These are phyloP conservation scores for Ptilodon capucinus DNA, from an alignment of 2,888 invertebrate species.

Conservation along the genomic window DNA sequence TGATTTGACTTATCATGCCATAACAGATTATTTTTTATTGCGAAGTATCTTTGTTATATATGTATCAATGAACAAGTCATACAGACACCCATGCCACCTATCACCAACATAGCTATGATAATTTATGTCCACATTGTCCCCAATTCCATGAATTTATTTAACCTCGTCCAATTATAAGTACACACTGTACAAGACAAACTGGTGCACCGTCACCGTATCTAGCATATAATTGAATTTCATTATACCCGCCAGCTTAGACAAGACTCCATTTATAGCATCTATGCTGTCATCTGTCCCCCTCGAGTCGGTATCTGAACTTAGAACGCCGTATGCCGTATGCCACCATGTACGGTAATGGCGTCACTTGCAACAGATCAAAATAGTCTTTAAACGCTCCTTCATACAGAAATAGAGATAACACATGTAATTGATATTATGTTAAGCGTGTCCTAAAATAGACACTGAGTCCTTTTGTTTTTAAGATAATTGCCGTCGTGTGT, in stretches of 20 bases:
- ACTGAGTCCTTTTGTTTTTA: background rate
- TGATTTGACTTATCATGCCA: no score
- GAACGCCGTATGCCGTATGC: conserved; percentile 6
- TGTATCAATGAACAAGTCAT: no score
- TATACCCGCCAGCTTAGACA: conserved; percentile 17
- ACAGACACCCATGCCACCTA: background rate
- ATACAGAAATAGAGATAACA: conserved; percentile 21
- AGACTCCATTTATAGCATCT: conserved; percentile 34
- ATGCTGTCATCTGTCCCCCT: conserved; percentile 29
- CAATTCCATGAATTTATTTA: conserved; percentile 24
- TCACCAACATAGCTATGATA: background rate
- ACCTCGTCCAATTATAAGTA: conserved; percentile 23
- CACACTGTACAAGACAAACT: conserved; percentile 9
- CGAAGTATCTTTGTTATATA: no score
- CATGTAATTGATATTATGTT: conserved; percentile 12
- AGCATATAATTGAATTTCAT: conserved; percentile 20
- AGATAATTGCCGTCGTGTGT: background rate
- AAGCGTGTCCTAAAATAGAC: conserved; percentile 1
- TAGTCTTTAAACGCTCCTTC: conserved; percentile 22
- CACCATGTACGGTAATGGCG: conserved; percentile 27
- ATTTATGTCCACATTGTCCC: conserved; percentile 8
- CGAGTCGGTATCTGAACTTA: conserved; percentile 14
- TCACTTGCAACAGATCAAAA: conserved; percentile 25
- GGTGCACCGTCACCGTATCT: conserved; percentile 6
- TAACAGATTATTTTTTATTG: no score